Conservation (phyloP, 1,140 invertebrate species). For the Caerostris darwini region DNA sequence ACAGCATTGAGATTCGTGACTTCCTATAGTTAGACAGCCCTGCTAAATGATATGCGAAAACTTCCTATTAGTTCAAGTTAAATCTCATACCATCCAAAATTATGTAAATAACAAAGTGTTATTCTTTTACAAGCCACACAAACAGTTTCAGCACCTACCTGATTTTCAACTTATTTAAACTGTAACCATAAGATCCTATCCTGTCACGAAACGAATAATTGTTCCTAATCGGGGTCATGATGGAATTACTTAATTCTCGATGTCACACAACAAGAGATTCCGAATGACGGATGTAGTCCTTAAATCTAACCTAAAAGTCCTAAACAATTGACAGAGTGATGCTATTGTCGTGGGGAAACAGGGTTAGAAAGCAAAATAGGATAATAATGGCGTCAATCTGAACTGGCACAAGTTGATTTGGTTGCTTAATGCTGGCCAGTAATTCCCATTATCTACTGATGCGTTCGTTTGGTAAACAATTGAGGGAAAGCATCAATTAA, state of each 20-base stretch:
- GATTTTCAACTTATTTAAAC: neutral
- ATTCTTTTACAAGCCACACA: neutral
- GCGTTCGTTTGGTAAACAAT: too few species aligned
- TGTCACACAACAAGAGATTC: neutral
- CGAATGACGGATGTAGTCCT: neutral
- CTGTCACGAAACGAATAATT: neutral
- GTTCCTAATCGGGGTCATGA: neutral
- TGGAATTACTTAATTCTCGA: slow-evolving; percentile 11
- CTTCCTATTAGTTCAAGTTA: neutral
- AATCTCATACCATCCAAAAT: neutral
- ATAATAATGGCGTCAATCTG: neutral
- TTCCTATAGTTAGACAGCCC: too few species aligned
- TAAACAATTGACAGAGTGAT: neutral
- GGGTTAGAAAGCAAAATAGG: neutral
- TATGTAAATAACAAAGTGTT: neutral
- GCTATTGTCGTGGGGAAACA: neutral
- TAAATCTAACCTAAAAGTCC: neutral
- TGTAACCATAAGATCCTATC: neutral
- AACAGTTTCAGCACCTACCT: neutral
- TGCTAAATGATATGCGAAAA: neutral
- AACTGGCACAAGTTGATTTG: too few species aligned
- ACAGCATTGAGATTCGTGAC: too few species aligned
- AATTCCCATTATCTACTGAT: too few species aligned
- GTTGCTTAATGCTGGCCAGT: too few species aligned
- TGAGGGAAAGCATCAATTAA: too few species aligned